These are phyloP conservation scores for Enteromius anoplus DNA, from an alignment of 2,797 vertebrate genomes.

Conservation along the genomic window DNA sequence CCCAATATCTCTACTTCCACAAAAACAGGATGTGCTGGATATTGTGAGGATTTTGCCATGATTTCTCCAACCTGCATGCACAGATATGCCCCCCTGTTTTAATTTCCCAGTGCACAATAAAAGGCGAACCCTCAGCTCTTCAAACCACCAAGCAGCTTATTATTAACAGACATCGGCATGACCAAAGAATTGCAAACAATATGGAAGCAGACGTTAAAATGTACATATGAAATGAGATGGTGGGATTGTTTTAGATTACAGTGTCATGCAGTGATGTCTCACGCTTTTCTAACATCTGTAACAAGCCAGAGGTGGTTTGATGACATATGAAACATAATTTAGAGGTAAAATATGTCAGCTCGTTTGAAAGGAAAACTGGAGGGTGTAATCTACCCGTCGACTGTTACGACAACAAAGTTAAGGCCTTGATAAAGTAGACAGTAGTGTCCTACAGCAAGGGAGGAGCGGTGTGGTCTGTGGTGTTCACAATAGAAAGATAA, in stretches of 20 bases:
- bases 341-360: slow-evolving; percentile 62
- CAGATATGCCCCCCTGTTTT: slow-evolving; percentile 52
- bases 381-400: slow-evolving; percentile 63
- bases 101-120: slow-evolving; percentile 57
- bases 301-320: slow-evolving; percentile 20
- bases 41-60: slow-evolving; percentile 53
- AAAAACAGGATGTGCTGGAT: slow-evolving; percentile 59
- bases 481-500: background rate
- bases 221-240: background rate
- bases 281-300: background rate
- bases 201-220: slow-evolving; percentile 55
- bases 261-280: slow-evolving; percentile 18
- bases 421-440: background rate
- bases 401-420: background rate
- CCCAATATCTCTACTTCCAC: slow-evolving; percentile 48
- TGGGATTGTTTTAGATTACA: slow-evolving; percentile 36
- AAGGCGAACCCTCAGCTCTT: slow-evolving; percentile 33
- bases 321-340: slow-evolving; percentile 60
- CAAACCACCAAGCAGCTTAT: slow-evolving; percentile 65
- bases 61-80: slow-evolving; percentile 43
- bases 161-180: slow-evolving; percentile 67
- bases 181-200: slow-evolving; percentile 44
- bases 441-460: background rate
- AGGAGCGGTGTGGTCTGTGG: background rate
- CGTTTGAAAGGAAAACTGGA: slow-evolving; percentile 46